A percentile compares a stretch with the other conserved stretches of the same genome.
phyloP scores from a whole-genome alignment of 2,797 vertebrate genomes.

The Bradypus variegatus region DNA sequence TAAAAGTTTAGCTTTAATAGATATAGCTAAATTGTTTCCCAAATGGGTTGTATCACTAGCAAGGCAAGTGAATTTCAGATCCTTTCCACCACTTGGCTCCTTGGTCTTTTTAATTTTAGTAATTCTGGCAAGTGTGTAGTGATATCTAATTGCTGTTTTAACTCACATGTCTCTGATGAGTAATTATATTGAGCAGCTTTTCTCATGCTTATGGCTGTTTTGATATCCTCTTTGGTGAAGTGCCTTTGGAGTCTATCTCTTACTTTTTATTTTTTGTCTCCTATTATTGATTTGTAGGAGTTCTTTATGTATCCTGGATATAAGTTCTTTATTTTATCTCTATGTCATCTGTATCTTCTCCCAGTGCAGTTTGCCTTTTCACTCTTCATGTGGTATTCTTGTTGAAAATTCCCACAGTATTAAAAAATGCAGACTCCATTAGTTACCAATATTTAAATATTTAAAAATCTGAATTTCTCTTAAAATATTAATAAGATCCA shows the following conservation, averaged over 20 bases:
- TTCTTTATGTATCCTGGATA: not conserved
- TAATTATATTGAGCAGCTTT: not conserved
- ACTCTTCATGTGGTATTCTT: not conserved
- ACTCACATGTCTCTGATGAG: not conserved
- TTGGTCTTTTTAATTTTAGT: not conserved
- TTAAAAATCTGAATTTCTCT: not conserved
- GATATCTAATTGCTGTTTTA: not conserved
- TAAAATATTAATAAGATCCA: not conserved
- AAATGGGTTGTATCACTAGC: not conserved
- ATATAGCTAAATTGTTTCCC: not conserved
- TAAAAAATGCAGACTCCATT: not conserved
- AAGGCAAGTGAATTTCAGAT: not conserved
- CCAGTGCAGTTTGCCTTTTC: not conserved
- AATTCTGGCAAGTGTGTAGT: not conserved
- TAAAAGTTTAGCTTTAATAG: not conserved
- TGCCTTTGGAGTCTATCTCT: not conserved
- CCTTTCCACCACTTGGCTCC: not conserved
- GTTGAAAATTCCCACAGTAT: not conserved
- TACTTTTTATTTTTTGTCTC: not conserved
- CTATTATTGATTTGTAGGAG: not conserved
- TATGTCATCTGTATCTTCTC: not conserved
- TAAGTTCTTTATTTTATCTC: not conserved
- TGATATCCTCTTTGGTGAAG: not conserved
- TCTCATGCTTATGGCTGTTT: not conserved
- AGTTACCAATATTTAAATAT: not conserved